Conservation (phyloP, 2,113 vertebrate genomes). For the Amphilophus citrinellus region DNA sequence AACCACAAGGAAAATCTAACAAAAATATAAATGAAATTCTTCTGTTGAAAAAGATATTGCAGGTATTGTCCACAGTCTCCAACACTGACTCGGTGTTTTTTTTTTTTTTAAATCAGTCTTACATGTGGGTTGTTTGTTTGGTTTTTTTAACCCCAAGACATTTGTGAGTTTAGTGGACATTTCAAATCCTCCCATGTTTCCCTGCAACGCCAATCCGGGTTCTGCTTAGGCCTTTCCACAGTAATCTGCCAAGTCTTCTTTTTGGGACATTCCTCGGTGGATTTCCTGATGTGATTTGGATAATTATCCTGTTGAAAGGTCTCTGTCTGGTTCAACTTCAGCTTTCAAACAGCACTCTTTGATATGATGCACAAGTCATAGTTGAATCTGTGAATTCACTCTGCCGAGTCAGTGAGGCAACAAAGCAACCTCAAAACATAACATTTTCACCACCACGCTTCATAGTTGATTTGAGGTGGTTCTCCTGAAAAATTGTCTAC, state of each 20-base stretch:
- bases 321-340: background rate
- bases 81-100: too few relatives aligned
- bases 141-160: background rate
- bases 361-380: slow-evolving; percentile 5
- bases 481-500: background rate
- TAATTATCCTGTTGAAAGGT: slow-evolving; percentile 2
- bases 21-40: background rate
- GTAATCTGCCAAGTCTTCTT: background rate
- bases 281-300: slow-evolving; percentile 10
- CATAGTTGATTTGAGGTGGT: slow-evolving; percentile 1
- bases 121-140: too few relatives aligned
- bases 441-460: slow-evolving; percentile 12
- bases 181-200: background rate
- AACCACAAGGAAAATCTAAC: background rate
- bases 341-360: slow-evolving; percentile 7
- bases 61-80: too few relatives aligned
- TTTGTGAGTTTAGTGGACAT: background rate
- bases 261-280: slow-evolving; percentile 3
- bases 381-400: background rate
- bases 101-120: too few relatives aligned
- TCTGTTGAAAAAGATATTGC: too few relatives aligned
- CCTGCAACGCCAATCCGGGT: background rate
- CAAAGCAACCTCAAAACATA: background rate
- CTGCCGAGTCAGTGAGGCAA: slow-evolving; percentile 4
- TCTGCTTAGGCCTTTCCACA: background rate